Percentiles rank a stretch among this genome's conserved stretches.
Evolutionary conservation across 1,140 invertebrate genomes (phyloP).

Genomic region (Ylistrum balloti): DNA sequence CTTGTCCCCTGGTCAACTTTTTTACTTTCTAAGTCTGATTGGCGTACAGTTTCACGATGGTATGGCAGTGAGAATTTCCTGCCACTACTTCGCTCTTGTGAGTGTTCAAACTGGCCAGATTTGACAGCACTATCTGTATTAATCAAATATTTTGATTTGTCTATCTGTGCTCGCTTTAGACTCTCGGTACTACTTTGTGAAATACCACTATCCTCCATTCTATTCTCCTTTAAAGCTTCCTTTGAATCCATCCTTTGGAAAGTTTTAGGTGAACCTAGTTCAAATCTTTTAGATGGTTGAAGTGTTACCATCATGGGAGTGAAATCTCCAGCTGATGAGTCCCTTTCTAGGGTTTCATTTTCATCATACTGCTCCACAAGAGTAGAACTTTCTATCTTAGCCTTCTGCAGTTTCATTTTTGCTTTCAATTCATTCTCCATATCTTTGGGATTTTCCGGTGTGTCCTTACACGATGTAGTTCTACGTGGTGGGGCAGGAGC

Average conservation of each 20-base stretch:
- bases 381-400: conserved; percentile 76
- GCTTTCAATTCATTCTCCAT: conserved; percentile 74
- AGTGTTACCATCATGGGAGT: conserved; percentile 62
- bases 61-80: conserved; percentile 65
- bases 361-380: conserved; percentile 63
- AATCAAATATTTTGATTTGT: conserved; percentile 79
- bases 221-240: conserved; percentile 52
- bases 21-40: conserved; percentile 54
- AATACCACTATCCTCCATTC: conserved; percentile 69
- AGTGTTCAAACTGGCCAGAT: conserved; percentile 62
- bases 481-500: conserved; percentile 73
- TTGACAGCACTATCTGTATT: conserved; percentile 70
- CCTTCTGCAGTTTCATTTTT: conserved; percentile 79
- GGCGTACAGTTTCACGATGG: conserved; percentile 53
- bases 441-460: conserved; percentile 47
- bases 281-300: conserved; percentile 63
- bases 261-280: conserved; percentile 66
- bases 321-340: conserved; percentile 52
- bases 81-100: conserved; percentile 68
- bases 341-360: conserved; percentile 53
- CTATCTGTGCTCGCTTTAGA: conserved; percentile 76
- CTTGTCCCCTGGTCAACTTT: conserved; percentile 67
- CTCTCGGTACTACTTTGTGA: conserved; percentile 73
- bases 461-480: conserved; percentile 69
- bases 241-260: conserved; percentile 68